Evolutionary conservation across 2,797 vertebrate genomes (phyloP), one percentile per base, ranked within the genome.

Genomic region (Lepidocolaptes lacrymiger): DNA sequence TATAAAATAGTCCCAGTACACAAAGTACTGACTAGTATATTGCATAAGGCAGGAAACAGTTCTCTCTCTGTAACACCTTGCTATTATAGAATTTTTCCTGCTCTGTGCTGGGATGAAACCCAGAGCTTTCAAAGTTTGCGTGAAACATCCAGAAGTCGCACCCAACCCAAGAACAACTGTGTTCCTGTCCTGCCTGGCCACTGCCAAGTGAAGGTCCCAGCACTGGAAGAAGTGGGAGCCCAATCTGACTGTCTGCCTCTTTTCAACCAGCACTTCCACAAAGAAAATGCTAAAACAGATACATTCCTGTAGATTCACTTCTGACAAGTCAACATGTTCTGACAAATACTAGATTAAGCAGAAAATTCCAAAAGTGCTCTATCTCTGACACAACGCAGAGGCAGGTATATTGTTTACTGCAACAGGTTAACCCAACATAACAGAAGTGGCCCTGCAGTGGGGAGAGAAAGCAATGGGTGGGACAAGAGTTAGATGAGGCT

Each of bases 281-380:
- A 7, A 88, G 69, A 73, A 90, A 76, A 59, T 59, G 83, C 71
- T 92, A 87, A 82, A 87, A 67, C 14, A 1, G 22, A 83, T 68
- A n/a, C 34, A 39, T 89, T 91, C 92, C 91, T 89, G 64, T 72
- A 93, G 46, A 75, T 51, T 79, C 63, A 46, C 34, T 91, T 85
- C 86, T 92, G 78, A 80, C 24, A 4, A 89, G 30, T 21, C 87
- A 85, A 74, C 61, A 3, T 80, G 84, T 93, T 80, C 92, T 80
- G 61, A 96, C 87, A 96, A 96, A 93, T 51, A 87, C 39, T 39
- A 68, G 52, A 89, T 88, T 74, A 91, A 36, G 49, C 26, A 62
- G 30, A 89, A 87, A 95, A 94, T 89, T 89, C 89, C 91, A 8
- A 15, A 95, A 92, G 61, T 16, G 52, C 74, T 89, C 37, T n/a